These are phyloP conservation scores for Cantharis rustica DNA, from an alignment of 2,888 invertebrate species.

Conservation along the genomic window DNA sequence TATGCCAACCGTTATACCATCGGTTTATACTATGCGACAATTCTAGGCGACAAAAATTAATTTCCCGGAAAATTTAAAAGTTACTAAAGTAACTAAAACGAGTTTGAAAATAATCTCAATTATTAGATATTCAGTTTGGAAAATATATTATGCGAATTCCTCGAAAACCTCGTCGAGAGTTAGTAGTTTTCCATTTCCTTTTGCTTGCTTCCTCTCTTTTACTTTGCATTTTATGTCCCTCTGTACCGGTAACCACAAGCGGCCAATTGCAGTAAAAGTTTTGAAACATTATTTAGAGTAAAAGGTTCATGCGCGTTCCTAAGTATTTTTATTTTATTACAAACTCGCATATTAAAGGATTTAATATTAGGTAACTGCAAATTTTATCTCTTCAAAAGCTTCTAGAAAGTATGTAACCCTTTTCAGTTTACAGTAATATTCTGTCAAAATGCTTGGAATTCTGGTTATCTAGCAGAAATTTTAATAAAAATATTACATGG, in stretches of 20 bases:
- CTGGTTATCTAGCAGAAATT: constrained; percentile 5
- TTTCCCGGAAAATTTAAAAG: neutral
- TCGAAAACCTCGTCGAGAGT: constrained; percentile 14
- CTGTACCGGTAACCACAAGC: constrained; percentile 45
- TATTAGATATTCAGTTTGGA: constrained; percentile 3
- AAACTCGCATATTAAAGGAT: constrained; percentile 28
- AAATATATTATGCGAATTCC: constrained; percentile 14
- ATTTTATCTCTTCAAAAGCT: constrained; percentile 22
- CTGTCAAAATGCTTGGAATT: neutral
- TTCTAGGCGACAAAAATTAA: neutral
- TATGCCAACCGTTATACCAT: constrained; percentile 38
- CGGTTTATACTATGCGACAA: neutral
- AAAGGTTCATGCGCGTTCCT: constrained; percentile 40
- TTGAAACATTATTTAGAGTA: constrained; percentile 46
- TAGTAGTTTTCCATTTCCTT: constrained; percentile 30
- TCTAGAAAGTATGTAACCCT: constrained; percentile 17
- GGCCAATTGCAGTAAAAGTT: constrained; percentile 51
- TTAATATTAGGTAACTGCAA: constrained; percentile 9
- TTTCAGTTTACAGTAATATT: constrained; percentile 7
- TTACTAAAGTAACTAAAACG: neutral
- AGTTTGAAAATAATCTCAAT: neutral
- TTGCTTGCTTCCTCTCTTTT: constrained; percentile 30
- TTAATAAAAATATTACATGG: neutral
- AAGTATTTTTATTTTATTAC: constrained; percentile 32
- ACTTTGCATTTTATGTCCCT: constrained; percentile 42